These are phyloP conservation scores for Pachypsylla venusta DNA, from an alignment of 1,140 invertebrate genomes.

Conservation along the genomic window DNA sequence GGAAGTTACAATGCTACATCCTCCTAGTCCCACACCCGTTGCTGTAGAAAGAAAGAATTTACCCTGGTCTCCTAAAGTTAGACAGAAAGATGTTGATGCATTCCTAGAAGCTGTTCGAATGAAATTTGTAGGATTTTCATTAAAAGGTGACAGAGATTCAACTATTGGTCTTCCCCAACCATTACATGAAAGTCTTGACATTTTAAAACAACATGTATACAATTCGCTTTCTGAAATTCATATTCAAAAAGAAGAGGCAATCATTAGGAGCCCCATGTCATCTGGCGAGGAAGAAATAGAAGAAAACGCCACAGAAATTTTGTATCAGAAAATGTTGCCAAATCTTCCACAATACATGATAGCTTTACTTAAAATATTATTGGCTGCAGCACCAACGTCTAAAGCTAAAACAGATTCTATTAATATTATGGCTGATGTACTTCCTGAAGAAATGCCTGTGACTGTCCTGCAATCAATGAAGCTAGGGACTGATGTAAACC, in stretches of 20 bases:
- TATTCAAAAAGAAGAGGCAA: slow-evolving; percentile 67
- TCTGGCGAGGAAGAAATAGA: slow-evolving; percentile 51
- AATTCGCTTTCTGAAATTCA: slow-evolving; percentile 68
- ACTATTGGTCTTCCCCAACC: slow-evolving; percentile 84
- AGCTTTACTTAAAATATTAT: slow-evolving; percentile 85
- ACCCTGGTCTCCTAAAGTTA: slow-evolving; percentile 93
- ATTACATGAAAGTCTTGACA: slow-evolving; percentile 86
- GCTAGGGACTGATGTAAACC: slow-evolving; percentile 89
- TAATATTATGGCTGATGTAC: slow-evolving; percentile 93
- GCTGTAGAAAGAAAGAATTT: slow-evolving; percentile 40
- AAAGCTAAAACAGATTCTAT: slow-evolving; percentile 97
- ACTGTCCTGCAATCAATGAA: slow-evolving; percentile 95
- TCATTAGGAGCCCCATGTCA: slow-evolving; percentile 49
- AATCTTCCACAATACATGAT: slow-evolving; percentile 96
- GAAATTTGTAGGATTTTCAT: slow-evolving; percentile 89
- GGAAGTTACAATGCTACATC: slow-evolving; percentile 29
- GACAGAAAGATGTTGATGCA: slow-evolving; percentile 77
- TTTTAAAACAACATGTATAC: slow-evolving; percentile 69
- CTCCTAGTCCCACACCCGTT: slow-evolving; percentile 33
- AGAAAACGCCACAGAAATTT: slow-evolving; percentile 65
- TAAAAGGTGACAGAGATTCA: slow-evolving; percentile 70
- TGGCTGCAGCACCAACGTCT: slow-evolving; percentile 92
- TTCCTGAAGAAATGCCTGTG: slow-evolving; percentile 94
- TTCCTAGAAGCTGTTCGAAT: slow-evolving; percentile 81
- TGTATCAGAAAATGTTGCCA: slow-evolving; percentile 83